phyloP scores from a whole-genome alignment of 2,888 invertebrate genomes.

The Ophion costatus region DNA sequence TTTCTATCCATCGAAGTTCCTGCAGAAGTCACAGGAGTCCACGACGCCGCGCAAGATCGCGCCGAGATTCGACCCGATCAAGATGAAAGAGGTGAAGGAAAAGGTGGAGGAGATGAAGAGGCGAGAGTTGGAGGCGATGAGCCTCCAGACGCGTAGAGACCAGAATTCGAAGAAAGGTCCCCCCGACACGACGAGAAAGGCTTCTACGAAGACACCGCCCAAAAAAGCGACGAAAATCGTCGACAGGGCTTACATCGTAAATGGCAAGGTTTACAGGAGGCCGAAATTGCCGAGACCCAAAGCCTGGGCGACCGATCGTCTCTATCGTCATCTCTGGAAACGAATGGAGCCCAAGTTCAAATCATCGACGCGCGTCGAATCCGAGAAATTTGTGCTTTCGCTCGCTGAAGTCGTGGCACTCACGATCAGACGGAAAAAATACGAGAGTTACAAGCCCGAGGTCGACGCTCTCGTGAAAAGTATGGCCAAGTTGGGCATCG shows the following conservation, averaged over 20 bases:
- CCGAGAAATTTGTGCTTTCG: slow-evolving; percentile 74
- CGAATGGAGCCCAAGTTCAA: slow-evolving; percentile 74
- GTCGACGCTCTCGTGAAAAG: slow-evolving; percentile 73
- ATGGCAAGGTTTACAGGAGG: slow-evolving; percentile 77
- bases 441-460: slow-evolving; percentile 71
- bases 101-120: slow-evolving; percentile 45
- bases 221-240: slow-evolving; percentile 56
- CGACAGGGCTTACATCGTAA: slow-evolving; percentile 75
- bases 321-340: slow-evolving; percentile 77
- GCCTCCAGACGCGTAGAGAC: slow-evolving; percentile 21
- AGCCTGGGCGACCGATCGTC: slow-evolving; percentile 76
- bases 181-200: not conserved
- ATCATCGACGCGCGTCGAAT: slow-evolving; percentile 69
- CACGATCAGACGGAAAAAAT: slow-evolving; percentile 72
- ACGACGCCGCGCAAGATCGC: not conserved
- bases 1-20: too few species aligned
- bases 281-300: slow-evolving; percentile 76
- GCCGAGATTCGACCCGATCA: slow-evolving; percentile 17
- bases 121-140: slow-evolving; percentile 26
- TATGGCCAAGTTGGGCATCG: slow-evolving; percentile 76
- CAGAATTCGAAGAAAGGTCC: not conserved
- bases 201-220: not conserved
- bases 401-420: slow-evolving; percentile 67
- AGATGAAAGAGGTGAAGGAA: slow-evolving; percentile 17
- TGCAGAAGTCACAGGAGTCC: too few species aligned